Conservation (phyloP, 2,113 vertebrate genomes). For the Astatotilapia flaviijosephi region DNA sequence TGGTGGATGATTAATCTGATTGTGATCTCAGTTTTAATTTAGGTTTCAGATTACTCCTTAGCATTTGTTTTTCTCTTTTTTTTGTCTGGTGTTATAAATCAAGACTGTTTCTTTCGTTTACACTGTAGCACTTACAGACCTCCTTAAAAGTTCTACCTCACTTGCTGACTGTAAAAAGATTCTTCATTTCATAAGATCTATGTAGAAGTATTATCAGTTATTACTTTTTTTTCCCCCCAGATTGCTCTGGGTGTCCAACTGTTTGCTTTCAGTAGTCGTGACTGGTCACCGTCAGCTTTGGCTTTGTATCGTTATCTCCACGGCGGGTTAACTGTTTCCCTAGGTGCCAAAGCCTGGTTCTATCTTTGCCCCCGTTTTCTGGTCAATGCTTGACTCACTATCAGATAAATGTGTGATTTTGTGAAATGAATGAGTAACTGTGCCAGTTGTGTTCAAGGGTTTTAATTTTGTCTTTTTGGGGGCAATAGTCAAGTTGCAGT, state of each 20-base stretch:
- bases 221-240: accelerated
- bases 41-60: neutral
- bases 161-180: neutral
- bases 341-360: neutral
- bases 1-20: neutral
- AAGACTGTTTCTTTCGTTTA: neutral
- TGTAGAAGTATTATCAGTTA: neutral
- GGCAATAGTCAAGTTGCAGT: neutral
- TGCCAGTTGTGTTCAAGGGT: neutral
- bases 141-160: neutral
- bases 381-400: neutral
- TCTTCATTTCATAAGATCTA: neutral
- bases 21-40: neutral
- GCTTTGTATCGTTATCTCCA: neutral
- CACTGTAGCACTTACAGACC: neutral
- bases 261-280: neutral
- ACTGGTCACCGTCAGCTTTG: neutral
- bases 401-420: neutral
- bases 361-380: neutral
- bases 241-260: neutral
- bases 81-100: neutral
- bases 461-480: neutral
- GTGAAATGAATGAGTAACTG: neutral
- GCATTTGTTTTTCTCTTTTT: neutral
- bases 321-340: neutral